These are phyloP conservation scores for Cheilosia vernalis DNA, from an alignment of 2,888 invertebrate species.

Conservation along the genomic window DNA sequence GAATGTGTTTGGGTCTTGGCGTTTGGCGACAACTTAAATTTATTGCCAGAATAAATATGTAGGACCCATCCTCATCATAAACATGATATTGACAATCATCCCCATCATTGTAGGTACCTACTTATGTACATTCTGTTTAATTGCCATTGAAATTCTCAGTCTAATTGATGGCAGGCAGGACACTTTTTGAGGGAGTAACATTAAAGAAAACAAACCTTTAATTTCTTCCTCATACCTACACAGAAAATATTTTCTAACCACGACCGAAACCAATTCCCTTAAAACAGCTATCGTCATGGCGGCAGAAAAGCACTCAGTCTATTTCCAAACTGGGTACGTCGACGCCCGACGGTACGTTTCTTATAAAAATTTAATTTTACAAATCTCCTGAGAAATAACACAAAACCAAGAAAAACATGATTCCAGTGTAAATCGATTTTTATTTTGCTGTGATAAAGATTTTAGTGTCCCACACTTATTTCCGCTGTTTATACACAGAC, in stretches of 20 bases:
- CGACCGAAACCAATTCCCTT: conserved; percentile 13
- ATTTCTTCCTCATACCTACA: neutral
- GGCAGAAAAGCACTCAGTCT: conserved; percentile 43
- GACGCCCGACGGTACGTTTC: neutral
- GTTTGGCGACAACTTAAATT: conserved; percentile 16
- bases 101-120: neutral
- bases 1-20: neutral
- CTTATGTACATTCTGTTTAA: neutral
- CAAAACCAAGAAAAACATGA: conserved; percentile 4
- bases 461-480: conserved; percentile 34
- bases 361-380: conserved; percentile 55
- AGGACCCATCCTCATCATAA: conserved; percentile 20
- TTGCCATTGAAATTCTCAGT: conserved; percentile 2
- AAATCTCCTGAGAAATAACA: conserved; percentile 16
- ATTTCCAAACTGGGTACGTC: conserved; percentile 9
- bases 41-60: conserved; percentile 28
- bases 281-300: conserved; percentile 25
- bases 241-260: conserved; percentile 16
- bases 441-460: conserved; percentile 40
- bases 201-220: neutral
- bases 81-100: conserved; percentile 4
- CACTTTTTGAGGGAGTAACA: neutral
- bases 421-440: conserved; percentile 52
- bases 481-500: conserved; percentile 10
- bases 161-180: conserved; percentile 8